phyloP scores from a whole-genome alignment of 2,888 invertebrate species.

The Crepidodera aurea region DNA sequence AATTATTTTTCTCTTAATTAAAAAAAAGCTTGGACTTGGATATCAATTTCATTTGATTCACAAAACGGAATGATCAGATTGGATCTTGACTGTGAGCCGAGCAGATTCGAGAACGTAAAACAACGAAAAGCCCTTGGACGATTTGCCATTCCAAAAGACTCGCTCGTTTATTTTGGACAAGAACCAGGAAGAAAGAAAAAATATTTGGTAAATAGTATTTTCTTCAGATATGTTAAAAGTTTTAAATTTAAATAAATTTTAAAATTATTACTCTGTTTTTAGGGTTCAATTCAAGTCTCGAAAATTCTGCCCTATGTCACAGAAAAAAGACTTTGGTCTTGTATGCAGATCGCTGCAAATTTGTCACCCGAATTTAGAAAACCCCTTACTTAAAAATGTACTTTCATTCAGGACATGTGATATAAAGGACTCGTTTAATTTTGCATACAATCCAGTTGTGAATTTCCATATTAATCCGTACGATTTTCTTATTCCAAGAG shows the following conservation, averaged over 20 bases:
- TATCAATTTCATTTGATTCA: constrained; percentile 58
- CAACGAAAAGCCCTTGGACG: constrained; percentile 46
- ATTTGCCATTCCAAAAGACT: constrained; percentile 57
- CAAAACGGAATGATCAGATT: constrained; percentile 56
- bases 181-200: constrained; percentile 63
- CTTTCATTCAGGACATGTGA: neutral
- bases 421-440: neutral
- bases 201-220: constrained; percentile 59
- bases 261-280: constrained; percentile 11
- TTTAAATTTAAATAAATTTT: neutral
- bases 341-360: constrained; percentile 56
- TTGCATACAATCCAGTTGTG: too few species aligned
- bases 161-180: constrained; percentile 62
- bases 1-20: neutral
- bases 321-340: constrained; percentile 58
- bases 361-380: constrained; percentile 55
- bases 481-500: too few species aligned
- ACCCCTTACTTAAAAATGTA: constrained; percentile 50
- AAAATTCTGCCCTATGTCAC: constrained; percentile 60
- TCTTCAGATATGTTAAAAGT: neutral
- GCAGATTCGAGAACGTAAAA: constrained; percentile 56
- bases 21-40: constrained; percentile 58
- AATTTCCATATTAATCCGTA: too few species aligned
- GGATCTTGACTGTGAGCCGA: constrained; percentile 60
- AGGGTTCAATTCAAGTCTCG: constrained; percentile 63